phyloP scores from a whole-genome alignment of 2,888 invertebrate genomes.

The Metalampra italica region DNA sequence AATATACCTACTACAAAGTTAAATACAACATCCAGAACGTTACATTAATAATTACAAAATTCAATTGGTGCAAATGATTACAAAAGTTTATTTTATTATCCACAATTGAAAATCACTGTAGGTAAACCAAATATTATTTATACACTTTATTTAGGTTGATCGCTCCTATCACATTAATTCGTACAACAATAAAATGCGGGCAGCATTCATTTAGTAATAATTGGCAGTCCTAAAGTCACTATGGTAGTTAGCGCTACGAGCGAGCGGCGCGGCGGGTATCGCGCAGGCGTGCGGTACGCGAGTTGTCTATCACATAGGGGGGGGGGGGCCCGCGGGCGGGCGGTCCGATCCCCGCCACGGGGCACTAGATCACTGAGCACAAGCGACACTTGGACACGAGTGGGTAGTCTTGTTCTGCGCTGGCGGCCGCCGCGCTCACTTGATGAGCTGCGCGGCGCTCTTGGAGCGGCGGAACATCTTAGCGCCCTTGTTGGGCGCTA shows the following conservation, averaged over 20 bases:
- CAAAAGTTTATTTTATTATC: slow-evolving; percentile 53
- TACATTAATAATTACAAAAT: slow-evolving; percentile 74
- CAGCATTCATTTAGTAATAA: slow-evolving; percentile 59
- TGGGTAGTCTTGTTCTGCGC: neutral
- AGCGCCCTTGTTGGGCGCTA: slow-evolving; percentile 72
- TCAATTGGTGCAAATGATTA: slow-evolving; percentile 71
- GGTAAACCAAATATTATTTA: slow-evolving; percentile 50
- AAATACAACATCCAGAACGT: slow-evolving; percentile 75
- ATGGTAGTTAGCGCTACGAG: slow-evolving; percentile 34
- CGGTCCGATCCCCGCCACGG: neutral
- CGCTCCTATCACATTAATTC: slow-evolving; percentile 64
- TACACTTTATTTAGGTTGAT: slow-evolving; percentile 50
- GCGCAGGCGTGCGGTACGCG: slow-evolving; percentile 2
- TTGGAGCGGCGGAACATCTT: slow-evolving; percentile 79
- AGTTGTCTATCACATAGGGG: slow-evolving; percentile 3
- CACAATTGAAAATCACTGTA: slow-evolving; percentile 46
- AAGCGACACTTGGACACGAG: neutral
- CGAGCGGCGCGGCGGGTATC: too few relatives aligned
- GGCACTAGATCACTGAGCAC: slow-evolving; percentile 1
- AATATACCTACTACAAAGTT: slow-evolving; percentile 70
- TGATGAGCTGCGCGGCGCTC: slow-evolving; percentile 76
- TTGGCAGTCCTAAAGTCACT: slow-evolving; percentile 61
- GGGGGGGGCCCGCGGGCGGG: neutral
- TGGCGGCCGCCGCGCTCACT: slow-evolving; percentile 39
- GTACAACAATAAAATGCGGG: slow-evolving; percentile 61